Conservation (phyloP, 2,797 vertebrate genomes). For the Rhynchonycteris naso region DNA sequence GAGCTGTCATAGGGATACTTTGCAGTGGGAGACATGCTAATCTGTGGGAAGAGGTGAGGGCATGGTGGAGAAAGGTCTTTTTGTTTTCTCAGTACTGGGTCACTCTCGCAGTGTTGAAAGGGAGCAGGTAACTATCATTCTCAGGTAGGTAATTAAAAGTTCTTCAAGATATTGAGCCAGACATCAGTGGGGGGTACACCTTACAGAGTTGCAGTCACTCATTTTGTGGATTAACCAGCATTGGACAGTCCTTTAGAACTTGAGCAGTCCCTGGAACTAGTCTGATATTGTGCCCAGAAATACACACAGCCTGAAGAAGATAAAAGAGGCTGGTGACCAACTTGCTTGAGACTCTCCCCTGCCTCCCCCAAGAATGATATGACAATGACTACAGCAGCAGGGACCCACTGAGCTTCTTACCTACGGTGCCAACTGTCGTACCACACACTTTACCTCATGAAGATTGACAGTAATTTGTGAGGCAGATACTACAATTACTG, state of each 20-base stretch:
- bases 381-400: not conserved
- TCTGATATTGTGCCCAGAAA: not conserved
- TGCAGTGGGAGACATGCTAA: rapidly evolving
- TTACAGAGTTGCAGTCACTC: not conserved
- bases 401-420: rapidly evolving
- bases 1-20: not conserved
- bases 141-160: not conserved
- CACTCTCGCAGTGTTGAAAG: rapidly evolving
- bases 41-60: no score
- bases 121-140: not conserved
- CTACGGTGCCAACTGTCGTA: not conserved
- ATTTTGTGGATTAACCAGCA: not conserved
- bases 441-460: no score
- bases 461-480: not conserved
- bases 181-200: not conserved
- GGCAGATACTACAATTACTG: not conserved
- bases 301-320: not conserved
- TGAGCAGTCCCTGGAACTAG: not conserved
- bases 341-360: not conserved
- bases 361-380: not conserved
- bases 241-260: not conserved
- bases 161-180: not conserved
- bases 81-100: not conserved
- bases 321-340: not conserved
- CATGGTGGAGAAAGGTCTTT: not conserved